Conservation (phyloP, 2,888 invertebrate species). For the Erebia aethiops region DNA sequence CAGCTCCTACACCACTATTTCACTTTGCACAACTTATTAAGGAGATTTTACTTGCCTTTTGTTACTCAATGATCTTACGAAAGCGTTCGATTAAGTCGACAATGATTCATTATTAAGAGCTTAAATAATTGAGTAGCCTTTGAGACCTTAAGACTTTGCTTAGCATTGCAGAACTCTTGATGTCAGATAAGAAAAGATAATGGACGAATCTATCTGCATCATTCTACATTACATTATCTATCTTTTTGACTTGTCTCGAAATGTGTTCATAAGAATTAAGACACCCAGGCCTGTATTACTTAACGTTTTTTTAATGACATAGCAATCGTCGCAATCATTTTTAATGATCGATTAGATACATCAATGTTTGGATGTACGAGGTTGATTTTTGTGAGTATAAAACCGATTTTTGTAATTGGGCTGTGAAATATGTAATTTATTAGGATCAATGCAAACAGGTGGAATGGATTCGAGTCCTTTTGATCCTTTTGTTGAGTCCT, state of each 20-base stretch:
- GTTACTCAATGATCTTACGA: conserved; percentile 22
- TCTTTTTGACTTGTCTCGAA: background rate
- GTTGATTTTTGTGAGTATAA: no score
- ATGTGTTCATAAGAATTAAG: background rate
- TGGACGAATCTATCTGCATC: conserved; percentile 2
- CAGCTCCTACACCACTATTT: conserved; percentile 8
- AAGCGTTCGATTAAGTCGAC: conserved; percentile 9
- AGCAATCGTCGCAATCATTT: no score
- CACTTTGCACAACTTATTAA: conserved; percentile 24
- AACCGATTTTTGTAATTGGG: no score
- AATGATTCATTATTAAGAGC: conserved; percentile 18
- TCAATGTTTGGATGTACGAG: no score
- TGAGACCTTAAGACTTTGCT: background rate
- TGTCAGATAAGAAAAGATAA: conserved; percentile 6
- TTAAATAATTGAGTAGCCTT: conserved; percentile 13
- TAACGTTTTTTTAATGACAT: no score
- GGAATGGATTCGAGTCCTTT: no score
- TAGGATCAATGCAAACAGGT: no score
- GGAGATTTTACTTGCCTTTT: conserved; percentile 17
- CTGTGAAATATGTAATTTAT: no score
- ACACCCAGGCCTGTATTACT: no score
- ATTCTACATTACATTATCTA: no score
- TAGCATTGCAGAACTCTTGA: background rate
- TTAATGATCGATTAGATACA: no score
- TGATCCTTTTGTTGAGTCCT: no score